Conservation (phyloP, 2,113 vertebrate genomes). For the Hiodon tergisus region DNA sequence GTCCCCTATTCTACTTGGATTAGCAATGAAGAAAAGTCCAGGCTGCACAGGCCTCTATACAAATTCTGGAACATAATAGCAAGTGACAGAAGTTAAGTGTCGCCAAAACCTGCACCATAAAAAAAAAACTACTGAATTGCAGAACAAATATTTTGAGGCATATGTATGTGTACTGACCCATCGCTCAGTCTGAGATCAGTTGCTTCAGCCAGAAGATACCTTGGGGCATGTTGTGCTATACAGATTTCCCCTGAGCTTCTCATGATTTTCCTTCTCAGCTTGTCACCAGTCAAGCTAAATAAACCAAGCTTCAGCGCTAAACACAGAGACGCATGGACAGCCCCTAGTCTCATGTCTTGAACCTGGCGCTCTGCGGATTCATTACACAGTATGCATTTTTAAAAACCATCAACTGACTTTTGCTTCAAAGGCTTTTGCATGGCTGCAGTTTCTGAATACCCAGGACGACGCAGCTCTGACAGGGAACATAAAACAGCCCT, state of each 20-base stretch:
- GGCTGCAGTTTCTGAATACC: not conserved
- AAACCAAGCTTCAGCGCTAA: conserved; percentile 1
- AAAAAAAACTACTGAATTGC: conserved; percentile 9
- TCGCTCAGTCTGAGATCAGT: not conserved
- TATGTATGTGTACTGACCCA: conserved; percentile 1
- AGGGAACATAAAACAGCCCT: not conserved
- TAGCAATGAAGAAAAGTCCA: conserved; percentile 32
- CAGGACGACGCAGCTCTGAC: not conserved
- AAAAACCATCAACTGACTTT: not conserved
- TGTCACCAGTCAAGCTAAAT: conserved; percentile 1
- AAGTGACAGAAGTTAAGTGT: conserved; percentile 47
- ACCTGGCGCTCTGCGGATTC: not conserved
- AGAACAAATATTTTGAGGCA: conserved; percentile 17
- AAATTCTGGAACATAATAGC: conserved; percentile 35
- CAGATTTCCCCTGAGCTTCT: not conserved
- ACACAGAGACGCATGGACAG: not conserved
- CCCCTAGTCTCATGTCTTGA: not conserved
- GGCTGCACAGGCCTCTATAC: conserved; percentile 20
- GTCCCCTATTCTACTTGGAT: conserved; percentile 18
- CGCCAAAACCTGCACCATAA: conserved; percentile 28
- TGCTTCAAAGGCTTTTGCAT: not conserved
- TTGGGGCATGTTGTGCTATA: conserved; percentile 1
- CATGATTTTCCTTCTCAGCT: conserved; percentile 4
- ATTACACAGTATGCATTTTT: conserved; percentile 4
- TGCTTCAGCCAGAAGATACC: not conserved